phyloP scores from a whole-genome alignment of 2,113 vertebrate species.

The Thinocorus orbignyianus region DNA sequence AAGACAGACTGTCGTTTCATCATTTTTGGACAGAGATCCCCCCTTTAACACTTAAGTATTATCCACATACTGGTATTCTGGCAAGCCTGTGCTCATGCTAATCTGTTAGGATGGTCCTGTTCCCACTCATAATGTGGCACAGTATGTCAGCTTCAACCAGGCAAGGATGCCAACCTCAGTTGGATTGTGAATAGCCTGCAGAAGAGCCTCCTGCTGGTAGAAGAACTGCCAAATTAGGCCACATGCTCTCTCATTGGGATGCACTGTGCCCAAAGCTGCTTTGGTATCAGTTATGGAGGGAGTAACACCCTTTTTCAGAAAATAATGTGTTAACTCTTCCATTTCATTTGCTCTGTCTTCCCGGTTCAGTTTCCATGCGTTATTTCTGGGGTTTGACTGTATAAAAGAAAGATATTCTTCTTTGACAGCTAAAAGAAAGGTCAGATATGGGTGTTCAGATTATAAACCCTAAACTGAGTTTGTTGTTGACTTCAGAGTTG shows the following conservation, averaged over 20 bases:
- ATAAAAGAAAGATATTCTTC: background rate
- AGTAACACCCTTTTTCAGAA: background rate
- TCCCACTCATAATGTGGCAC: conserved; percentile 54
- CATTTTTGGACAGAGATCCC: conserved; percentile 45
- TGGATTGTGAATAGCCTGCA: conserved; percentile 49
- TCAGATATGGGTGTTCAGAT: background rate
- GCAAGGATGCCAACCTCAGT: conserved; percentile 38
- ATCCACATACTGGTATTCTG: conserved; percentile 54
- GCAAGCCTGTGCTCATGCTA: conserved; percentile 41
- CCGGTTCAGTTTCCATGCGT: background rate
- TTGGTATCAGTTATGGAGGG: background rate
- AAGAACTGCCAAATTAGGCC: conserved; percentile 61
- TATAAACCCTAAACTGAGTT: background rate
- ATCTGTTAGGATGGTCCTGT: conserved; percentile 53
- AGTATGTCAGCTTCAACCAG: conserved; percentile 41
- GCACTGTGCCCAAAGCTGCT: conserved; percentile 3
- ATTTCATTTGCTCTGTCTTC: background rate
- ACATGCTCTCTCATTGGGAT: conserved; percentile 53
- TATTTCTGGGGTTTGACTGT: background rate
- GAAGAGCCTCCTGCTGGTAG: conserved; percentile 49
- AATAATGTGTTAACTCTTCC: background rate
- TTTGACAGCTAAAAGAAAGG: background rate
- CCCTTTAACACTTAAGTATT: conserved; percentile 53
- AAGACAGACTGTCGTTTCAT: conserved; percentile 46
- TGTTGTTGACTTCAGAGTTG: background rate